Base-by-base conservation (phyloP, 2,797 vertebrate genomes). In the Valencia hispanica region DNA sequence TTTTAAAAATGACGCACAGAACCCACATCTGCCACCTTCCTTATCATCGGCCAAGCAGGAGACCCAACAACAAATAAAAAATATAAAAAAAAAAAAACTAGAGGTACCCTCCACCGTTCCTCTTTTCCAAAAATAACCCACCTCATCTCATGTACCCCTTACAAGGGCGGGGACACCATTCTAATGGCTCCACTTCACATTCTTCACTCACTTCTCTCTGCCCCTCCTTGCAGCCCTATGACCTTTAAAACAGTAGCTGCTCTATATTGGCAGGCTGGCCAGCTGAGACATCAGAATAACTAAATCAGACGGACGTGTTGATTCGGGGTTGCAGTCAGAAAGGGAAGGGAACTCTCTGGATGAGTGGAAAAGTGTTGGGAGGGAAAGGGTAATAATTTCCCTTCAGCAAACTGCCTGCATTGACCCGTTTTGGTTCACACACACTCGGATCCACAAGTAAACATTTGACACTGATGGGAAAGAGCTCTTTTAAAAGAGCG, bases 161-260 rank as follows among this genome's bases (percentile, higher is more conserved):
- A 39, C 79, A 75, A 76, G 87, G 91, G 89, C 18, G 73, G 82
- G 84, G 88, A 84, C 47, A 45, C 48, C 9, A 70, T 72, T 79
- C 83, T 79, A 70, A 75, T 81, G 73, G 66, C 55, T 85, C 88
- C 83, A 81, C 86, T 89, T 86, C 88, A 70, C 87, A 91, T 92
- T 92, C 87, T 83, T 88, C 79, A 39, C 79, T 85, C 75, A 69
- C 83, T 79, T 73, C 71, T 75, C 76, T n/a, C 43, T 59, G 77
- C 85, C 88, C 88, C 84, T 84, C 79, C 86, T 75, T 3, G 69
- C 85, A 79, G 68, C 71, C 83, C 79, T 77, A 55, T 7, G 70
- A 83, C 90, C 36, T 88, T 87, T 83, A 91, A 66, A 93, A 94
- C 92, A 93, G 93, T 91, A 93, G 92, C 83, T 85, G 85, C 88